A percentile compares a stretch with the other conserved stretches of the same genome.
phyloP scores from a whole-genome alignment of 2,888 invertebrate species.

The Tanytarsus gracilentus region DNA sequence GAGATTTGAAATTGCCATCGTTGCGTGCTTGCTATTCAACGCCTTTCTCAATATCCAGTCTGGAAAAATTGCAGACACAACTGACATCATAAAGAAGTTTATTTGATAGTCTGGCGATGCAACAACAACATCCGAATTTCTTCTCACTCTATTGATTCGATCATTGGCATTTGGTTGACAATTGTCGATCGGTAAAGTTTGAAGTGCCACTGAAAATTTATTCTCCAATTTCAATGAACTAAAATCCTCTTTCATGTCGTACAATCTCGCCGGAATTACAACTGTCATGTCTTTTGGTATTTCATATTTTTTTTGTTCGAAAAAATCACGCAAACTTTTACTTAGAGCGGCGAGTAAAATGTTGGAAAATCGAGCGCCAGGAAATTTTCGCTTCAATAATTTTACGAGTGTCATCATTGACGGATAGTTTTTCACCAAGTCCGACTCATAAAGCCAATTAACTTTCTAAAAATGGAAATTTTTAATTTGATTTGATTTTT shows the following conservation, averaged over 20 bases:
- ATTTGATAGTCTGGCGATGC: slow-evolving; percentile 44
- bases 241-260: slow-evolving; percentile 29
- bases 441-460: slow-evolving; percentile 38
- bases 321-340: slow-evolving; percentile 44
- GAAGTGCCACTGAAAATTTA: slow-evolving; percentile 46
- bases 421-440: slow-evolving; percentile 33
- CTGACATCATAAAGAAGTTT: slow-evolving; percentile 46
- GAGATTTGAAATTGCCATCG: slow-evolving; percentile 47
- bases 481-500: not conserved
- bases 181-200: slow-evolving; percentile 43
- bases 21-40: slow-evolving; percentile 44
- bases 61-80: slow-evolving; percentile 43
- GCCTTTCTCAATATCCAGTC: slow-evolving; percentile 40
- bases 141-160: slow-evolving; percentile 38
- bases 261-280: slow-evolving; percentile 35
- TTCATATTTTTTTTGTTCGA: slow-evolving; percentile 37
- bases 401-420: slow-evolving; percentile 41
- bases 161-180: slow-evolving; percentile 27
- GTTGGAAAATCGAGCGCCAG: slow-evolving; percentile 44
- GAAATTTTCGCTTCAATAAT: slow-evolving; percentile 38
- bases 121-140: slow-evolving; percentile 38
- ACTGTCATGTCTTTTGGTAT: slow-evolving; percentile 34
- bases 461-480: slow-evolving; percentile 33
- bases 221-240: slow-evolving; percentile 40
- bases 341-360: slow-evolving; percentile 46